Percentiles rank a stretch among this genome's conserved stretches.
These are phyloP conservation scores for Mamestra configurata DNA, from an alignment of 1,140 invertebrate species.

Conservation along the genomic window DNA sequence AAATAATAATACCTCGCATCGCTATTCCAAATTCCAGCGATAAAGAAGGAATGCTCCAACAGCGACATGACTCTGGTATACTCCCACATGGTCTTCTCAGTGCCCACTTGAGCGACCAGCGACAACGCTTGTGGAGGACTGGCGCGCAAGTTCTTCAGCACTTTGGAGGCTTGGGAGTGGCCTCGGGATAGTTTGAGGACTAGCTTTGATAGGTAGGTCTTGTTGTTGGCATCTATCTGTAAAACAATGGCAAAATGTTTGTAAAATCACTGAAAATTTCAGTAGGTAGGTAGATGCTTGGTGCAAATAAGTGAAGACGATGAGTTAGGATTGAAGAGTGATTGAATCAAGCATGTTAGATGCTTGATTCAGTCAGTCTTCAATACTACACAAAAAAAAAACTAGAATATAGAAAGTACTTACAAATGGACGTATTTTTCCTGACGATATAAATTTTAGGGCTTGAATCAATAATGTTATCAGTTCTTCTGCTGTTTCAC, in stretches of 20 bases:
- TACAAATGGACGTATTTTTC: slow-evolving; percentile 85
- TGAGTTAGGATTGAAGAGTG: too few species aligned
- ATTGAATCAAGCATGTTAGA: too few species aligned
- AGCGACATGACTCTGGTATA: slow-evolving; percentile 83
- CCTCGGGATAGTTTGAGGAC: slow-evolving; percentile 84
- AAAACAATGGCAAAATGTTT: slow-evolving; percentile 41
- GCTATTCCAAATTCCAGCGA: slow-evolving; percentile 79
- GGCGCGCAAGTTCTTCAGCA: slow-evolving; percentile 77
- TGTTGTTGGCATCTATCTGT: slow-evolving; percentile 86
- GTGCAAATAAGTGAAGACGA: too few species aligned
- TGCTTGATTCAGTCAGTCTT: too few species aligned
- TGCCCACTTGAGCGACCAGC: slow-evolving; percentile 81
- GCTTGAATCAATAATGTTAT: slow-evolving; percentile 80
- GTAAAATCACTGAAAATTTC: too few species aligned
- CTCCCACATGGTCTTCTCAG: slow-evolving; percentile 85
- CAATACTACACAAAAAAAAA: too few species aligned
- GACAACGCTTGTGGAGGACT: slow-evolving; percentile 81
- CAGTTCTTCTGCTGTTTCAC: slow-evolving; percentile 83
- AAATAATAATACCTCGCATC: slow-evolving; percentile 72
- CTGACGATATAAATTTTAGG: slow-evolving; percentile 83
- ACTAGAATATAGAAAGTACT: too few species aligned
- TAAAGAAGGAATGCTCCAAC: slow-evolving; percentile 83
- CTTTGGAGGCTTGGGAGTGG: slow-evolving; percentile 81
- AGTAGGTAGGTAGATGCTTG: too few species aligned
- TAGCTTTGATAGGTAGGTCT: slow-evolving; percentile 80